Conservation (phyloP, 2,113 vertebrate genomes). For the Dendropsophus ebraccatus region DNA sequence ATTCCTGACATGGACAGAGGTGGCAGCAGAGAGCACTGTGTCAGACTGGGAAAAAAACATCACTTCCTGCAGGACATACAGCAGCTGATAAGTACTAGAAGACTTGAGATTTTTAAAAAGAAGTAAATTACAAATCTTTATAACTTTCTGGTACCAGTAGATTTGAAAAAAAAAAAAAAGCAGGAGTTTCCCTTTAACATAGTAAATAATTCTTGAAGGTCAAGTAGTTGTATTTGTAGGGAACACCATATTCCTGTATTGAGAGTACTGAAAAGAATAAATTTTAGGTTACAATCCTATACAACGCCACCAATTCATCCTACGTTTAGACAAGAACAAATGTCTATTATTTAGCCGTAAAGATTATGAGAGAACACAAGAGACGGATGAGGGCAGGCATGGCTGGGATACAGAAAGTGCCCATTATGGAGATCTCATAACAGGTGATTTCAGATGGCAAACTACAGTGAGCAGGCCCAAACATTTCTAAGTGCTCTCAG, state of each 20-base stretch:
- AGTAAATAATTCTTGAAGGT: not conserved
- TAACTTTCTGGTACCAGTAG: too few relatives aligned
- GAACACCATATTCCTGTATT: not conserved
- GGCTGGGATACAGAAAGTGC: not conserved
- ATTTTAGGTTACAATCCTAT: not conserved
- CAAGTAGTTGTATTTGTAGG: not conserved
- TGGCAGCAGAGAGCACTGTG: too few relatives aligned
- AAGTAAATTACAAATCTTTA: too few relatives aligned
- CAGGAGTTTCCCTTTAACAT: not conserved
- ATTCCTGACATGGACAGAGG: too few relatives aligned
- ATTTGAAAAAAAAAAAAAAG: too few relatives aligned
- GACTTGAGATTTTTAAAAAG: too few relatives aligned
- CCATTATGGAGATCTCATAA: not conserved
- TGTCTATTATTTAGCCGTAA: not conserved
- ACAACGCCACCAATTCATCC: not conserved
- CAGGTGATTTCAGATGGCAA: not conserved
- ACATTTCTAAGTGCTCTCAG: too few relatives aligned
- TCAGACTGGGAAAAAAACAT: too few relatives aligned
- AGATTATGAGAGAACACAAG: not conserved
- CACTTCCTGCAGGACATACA: too few relatives aligned
- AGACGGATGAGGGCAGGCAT: not conserved
- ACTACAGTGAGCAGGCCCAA: too few relatives aligned
- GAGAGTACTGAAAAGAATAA: not conserved
- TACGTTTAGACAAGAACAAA: not conserved
- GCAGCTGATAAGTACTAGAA: too few relatives aligned